Conservation (phyloP, 1,140 invertebrate species). For the Magallana angulata region DNA sequence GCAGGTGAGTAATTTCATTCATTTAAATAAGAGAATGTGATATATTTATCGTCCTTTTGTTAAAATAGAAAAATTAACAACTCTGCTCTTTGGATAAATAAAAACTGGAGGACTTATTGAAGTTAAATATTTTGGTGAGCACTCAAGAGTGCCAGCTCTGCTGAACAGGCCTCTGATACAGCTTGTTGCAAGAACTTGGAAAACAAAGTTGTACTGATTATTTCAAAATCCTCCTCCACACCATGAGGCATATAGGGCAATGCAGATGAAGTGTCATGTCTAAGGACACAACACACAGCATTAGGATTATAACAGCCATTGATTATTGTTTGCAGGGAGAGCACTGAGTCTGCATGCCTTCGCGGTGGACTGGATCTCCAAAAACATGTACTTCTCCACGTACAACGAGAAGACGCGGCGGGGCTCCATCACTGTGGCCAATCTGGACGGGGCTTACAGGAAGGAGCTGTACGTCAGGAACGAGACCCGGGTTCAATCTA, state of each 20-base stretch:
- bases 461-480: conserved; percentile 80
- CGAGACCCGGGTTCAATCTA: conserved; percentile 79
- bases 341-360: conserved; percentile 80
- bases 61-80: background rate
- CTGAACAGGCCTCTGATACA: too few relatives aligned
- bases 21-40: background rate
- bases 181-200: too few relatives aligned
- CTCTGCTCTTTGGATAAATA: too few relatives aligned
- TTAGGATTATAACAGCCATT: background rate
- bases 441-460: conserved; percentile 86
- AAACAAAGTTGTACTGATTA: too few relatives aligned
- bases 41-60: background rate
- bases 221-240: too few relatives aligned
- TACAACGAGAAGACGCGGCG: conserved; percentile 71
- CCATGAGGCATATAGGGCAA: too few relatives aligned
- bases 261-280: background rate
- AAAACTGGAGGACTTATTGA: too few relatives aligned
- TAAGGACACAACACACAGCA: background rate
- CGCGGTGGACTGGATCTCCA: conserved; percentile 88
- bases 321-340: conserved; percentile 62
- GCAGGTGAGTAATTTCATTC: conserved; percentile 80
- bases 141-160: too few relatives aligned
- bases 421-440: conserved; percentile 85
- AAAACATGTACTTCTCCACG: conserved; percentile 86
- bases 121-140: too few relatives aligned